phyloP scores from a whole-genome alignment of 1,140 invertebrate species.

The Temnothorax curvispinosus region DNA sequence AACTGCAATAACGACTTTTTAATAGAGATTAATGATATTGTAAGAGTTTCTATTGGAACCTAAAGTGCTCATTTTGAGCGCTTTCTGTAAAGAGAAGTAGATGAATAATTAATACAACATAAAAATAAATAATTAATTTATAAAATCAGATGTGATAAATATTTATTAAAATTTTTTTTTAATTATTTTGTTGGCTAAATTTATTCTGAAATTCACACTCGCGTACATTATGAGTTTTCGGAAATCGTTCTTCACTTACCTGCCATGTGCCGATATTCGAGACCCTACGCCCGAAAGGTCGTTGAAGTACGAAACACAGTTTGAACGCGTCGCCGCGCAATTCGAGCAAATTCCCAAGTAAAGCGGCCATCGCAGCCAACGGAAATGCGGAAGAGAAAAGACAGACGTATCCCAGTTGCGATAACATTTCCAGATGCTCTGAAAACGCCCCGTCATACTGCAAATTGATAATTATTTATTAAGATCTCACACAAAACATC shows the following conservation, averaged over 20 bases:
- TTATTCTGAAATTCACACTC: not conserved
- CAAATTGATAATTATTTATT: conserved; percentile 42
- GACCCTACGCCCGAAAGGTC: conserved; percentile 96
- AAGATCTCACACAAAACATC: not conserved
- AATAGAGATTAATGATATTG: not conserved
- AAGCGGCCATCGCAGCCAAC: conserved; percentile 95
- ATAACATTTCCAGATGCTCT: conserved; percentile 99
- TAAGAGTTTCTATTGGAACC: not conserved
- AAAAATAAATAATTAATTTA: not conserved
- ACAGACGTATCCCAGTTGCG: conserved; percentile 98
- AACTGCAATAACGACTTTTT: not conserved
- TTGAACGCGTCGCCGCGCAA: conserved; percentile 98
- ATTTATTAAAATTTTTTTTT: not conserved
- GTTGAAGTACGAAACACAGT: conserved; percentile 96
- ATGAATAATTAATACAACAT: not conserved
- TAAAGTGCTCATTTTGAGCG: not conserved
- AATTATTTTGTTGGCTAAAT: not conserved
- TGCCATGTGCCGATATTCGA: conserved; percentile 99
- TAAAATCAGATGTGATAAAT: conserved; percentile 1
- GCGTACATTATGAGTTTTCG: not conserved
- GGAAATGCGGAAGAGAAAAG: conserved; percentile 98
- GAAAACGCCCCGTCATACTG: conserved; percentile 97
- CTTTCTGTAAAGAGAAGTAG: not conserved
- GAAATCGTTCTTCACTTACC: conserved; percentile 85
- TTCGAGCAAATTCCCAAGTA: conserved; percentile 97